Conservation (phyloP, 2,113 vertebrate genomes). For the human (Homo sapiens) region GRCh38 chr13:59435501-59436000, state of each 20-base stretch:
- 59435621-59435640: background rate
- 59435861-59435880: background rate
- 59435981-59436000: background rate
- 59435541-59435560: background rate
- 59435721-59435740: background rate
- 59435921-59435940: background rate
- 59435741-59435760: background rate
- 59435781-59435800: background rate
- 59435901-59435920: background rate
- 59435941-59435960: background rate
- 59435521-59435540: background rate
- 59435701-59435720: background rate
- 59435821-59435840: background rate
- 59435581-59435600: background rate
- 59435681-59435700: background rate
- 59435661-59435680: background rate
- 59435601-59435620: background rate
- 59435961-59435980: background rate
- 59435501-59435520: background rate
- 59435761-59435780: background rate
- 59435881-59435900: background rate
- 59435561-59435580: background rate
- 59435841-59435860: background rate
- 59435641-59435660: background rate
- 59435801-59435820: background rate